Percentiles rank a stretch among this genome's conserved stretches.
Conservation (phyloP, 2,797 vertebrate species). For the Margarornis squamiger region DNA sequence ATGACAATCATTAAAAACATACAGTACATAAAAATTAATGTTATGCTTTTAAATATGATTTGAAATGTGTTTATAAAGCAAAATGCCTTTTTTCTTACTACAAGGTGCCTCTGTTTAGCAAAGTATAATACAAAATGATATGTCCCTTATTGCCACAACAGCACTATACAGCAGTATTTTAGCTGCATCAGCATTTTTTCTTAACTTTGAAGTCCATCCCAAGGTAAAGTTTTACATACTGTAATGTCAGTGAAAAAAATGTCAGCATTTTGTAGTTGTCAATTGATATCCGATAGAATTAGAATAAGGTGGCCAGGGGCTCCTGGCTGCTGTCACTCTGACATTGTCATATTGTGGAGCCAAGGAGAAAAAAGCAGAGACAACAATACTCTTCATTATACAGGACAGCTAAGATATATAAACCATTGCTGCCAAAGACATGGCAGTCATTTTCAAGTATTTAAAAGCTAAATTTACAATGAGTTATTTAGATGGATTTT, state of each 20-base stretch:
- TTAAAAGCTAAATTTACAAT: neutral
- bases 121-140: neutral
- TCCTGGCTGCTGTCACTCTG: neutral
- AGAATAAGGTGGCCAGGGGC: neutral
- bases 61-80: neutral
- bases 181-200: neutral
- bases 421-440: neutral
- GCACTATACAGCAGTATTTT: neutral
- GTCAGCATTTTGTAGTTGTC: conserved; percentile 42
- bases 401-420: neutral
- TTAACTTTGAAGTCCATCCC: neutral
- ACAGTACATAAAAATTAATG: neutral
- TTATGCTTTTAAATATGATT: neutral
- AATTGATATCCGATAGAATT: neutral
- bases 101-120: neutral
- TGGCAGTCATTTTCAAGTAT: neutral
- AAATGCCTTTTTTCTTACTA: neutral
- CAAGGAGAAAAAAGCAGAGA: neutral
- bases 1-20: neutral
- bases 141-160: neutral
- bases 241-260: conserved; percentile 24
- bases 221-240: conserved; percentile 50
- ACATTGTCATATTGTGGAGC: neutral
- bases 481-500: neutral
- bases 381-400: neutral